A percentile compares a stretch with the other conserved stretches of the same genome.
These are phyloP conservation scores for Pholis gunnellus DNA, from an alignment of 2,113 vertebrate genomes.

Conservation along the genomic window DNA sequence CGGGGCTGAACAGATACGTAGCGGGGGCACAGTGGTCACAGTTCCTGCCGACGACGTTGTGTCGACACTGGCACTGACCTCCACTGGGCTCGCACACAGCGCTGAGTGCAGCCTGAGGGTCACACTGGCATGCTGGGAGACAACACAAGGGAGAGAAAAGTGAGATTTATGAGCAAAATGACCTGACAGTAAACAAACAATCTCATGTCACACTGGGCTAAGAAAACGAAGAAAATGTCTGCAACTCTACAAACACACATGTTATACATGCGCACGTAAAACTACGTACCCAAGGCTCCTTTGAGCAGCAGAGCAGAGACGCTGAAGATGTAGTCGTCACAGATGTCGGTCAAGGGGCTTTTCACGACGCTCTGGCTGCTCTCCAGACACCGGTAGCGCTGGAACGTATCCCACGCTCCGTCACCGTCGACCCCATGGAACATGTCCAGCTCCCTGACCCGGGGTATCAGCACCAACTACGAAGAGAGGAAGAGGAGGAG, in stretches of 20 bases:
- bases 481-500: background rate
- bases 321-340: constrained; percentile 94
- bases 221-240: too few species aligned
- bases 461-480: constrained; percentile 94
- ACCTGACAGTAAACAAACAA: background rate
- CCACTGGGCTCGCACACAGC: constrained; percentile 89
- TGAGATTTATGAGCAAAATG: background rate
- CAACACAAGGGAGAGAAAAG: background rate
- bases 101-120: constrained; percentile 93
- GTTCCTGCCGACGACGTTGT: constrained; percentile 90
- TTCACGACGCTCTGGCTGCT: constrained; percentile 95
- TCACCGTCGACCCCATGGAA: constrained; percentile 88
- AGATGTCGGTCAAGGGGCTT: constrained; percentile 94
- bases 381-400: constrained; percentile 95
- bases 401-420: constrained; percentile 94
- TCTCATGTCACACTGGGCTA: too few species aligned
- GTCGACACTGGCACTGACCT: constrained; percentile 93
- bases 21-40: constrained; percentile 91
- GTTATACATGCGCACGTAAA: background rate
- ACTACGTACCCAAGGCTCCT: constrained; percentile 86
- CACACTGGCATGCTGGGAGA: constrained; percentile 90
- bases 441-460: constrained; percentile 92
- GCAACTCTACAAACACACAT: background rate
- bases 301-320: constrained; percentile 94
- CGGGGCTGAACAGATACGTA: constrained; percentile 90